Evolutionary conservation across 2,888 invertebrate genomes (phyloP).

Genomic region (Gymnosoma rotundatum): DNA sequence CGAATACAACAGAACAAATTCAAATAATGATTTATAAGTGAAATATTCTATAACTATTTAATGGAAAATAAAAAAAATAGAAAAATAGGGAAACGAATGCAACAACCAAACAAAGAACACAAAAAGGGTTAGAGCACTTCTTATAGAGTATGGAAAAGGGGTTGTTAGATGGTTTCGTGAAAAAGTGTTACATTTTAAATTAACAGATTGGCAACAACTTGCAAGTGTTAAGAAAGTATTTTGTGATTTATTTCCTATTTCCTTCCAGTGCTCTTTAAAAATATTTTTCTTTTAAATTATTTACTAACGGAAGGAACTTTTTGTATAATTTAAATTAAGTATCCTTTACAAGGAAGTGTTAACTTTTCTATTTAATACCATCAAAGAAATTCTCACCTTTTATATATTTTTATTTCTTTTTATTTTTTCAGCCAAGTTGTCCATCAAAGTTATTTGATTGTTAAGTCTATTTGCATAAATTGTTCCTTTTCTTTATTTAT

Average conservation of each 20-base stretch:
- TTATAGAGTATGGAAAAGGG: background rate
- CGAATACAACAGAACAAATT: slow-evolving; percentile 22
- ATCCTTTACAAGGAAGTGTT: slow-evolving; percentile 14
- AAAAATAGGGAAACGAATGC: slow-evolving; percentile 25
- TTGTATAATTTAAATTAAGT: background rate
- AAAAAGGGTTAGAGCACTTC: slow-evolving; percentile 54
- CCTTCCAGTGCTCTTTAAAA: background rate
- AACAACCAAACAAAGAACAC: background rate
- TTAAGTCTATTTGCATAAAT: slow-evolving; percentile 68
- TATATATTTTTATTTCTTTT: slow-evolving; percentile 23
- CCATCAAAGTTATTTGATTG: slow-evolving; percentile 65
- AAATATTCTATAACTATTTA: slow-evolving; percentile 53
- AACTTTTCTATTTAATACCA: slow-evolving; percentile 54
- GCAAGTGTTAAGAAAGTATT: slow-evolving; percentile 53
- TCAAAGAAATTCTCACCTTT: slow-evolving; percentile 56
- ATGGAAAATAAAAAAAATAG: slow-evolving; percentile 32
- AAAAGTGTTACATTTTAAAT: slow-evolving; percentile 67
- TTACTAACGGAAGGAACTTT: background rate
- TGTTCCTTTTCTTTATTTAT: slow-evolving; percentile 41
- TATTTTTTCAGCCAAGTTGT: slow-evolving; percentile 54
- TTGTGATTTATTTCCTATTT: slow-evolving; percentile 60
- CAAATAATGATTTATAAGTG: slow-evolving; percentile 59
- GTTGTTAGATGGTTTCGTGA: slow-evolving; percentile 27
- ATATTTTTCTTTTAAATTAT: background rate
- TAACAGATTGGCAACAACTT: slow-evolving; percentile 58